Base-by-base conservation (phyloP, 2,113 vertebrate genomes). In the Amphiprion ocellaris region DNA sequence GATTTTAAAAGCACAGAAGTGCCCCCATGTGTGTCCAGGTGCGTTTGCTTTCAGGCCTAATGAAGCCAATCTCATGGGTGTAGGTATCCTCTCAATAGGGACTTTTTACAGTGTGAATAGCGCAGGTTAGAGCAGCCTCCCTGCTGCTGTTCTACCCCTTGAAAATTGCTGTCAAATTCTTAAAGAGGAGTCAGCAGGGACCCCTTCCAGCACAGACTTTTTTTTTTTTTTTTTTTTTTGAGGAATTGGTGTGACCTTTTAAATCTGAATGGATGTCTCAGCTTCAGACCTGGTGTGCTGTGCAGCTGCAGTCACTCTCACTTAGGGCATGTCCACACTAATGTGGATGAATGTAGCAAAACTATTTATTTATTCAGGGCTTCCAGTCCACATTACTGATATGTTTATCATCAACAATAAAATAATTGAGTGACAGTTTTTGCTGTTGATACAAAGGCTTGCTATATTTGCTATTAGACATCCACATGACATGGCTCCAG, bases 191-290 rank as follows among this genome's bases (percentile, higher is more conserved):
- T 59, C 53, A 39, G 26, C 56, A 41, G 10, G 54, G 12, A 71
- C 46, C 54, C 33, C 26, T 39, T 71, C 24, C 37, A 62, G 37
- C 16, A 66, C 3, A 67, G 55, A 24, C 3, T 23, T 15, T 24
- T 44, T 46, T 19, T 72, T 69, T n/a, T 26, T 26, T 26, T 26
- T 26, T 26, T 26, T 26, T 26, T 26, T 26, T 62, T 67, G 39
- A 85, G 15, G 10, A 67, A 66, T 64, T 17, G 37, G 5, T 70
- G 33, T 76, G 61, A 74, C 78, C 74, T 63, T 86, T 82, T 77
- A 61, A 74, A 81, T 65, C 21, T 33, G 10, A 87, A 28, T 52
- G 4, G 37, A 68, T 58, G 50, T 50, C 23, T 71, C 26, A 26
- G 47, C 28, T 26, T 17, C 61, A 26, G 69, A 77, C n/a, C 8